Conservation (phyloP, 2,888 invertebrate genomes). For the Aleiodes testaceus region DNA sequence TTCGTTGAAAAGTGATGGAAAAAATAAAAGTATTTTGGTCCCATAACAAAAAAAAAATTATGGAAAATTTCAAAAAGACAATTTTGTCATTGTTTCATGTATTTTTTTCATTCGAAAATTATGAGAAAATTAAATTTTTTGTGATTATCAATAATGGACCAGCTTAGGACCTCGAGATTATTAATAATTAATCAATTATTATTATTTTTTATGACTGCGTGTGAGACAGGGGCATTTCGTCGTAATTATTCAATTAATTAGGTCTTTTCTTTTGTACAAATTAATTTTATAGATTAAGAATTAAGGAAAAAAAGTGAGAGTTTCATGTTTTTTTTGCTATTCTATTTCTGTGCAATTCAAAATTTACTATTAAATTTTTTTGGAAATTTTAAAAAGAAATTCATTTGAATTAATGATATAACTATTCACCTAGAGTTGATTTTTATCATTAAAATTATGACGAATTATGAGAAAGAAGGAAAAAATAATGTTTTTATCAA, state of each 20-base stretch:
- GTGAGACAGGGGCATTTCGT: constrained; percentile 28
- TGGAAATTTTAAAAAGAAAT: too few species aligned
- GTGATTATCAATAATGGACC: constrained; percentile 19
- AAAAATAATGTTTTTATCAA: constrained; percentile 26
- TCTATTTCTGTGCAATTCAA: constrained; percentile 4
- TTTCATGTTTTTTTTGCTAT: constrained; percentile 9
- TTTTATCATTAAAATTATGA: constrained; percentile 17
- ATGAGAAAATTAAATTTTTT: not conserved
- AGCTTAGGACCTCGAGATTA: constrained; percentile 30
- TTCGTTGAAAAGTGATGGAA: constrained; percentile 29
- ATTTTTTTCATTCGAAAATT: not conserved
- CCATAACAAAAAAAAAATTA: not conserved
- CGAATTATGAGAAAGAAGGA: not conserved
- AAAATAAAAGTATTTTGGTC: constrained; percentile 18
- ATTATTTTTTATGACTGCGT: constrained; percentile 10
- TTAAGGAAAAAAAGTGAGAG: not conserved
- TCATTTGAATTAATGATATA: too few species aligned
- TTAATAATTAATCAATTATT: constrained; percentile 12
- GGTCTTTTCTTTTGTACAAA: constrained; percentile 28
- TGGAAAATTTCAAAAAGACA: not conserved
- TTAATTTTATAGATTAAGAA: constrained; percentile 21
- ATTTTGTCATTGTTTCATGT: too few species aligned
- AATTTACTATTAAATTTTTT: not conserved
- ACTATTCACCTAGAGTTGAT: constrained; percentile 10
- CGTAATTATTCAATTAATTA: constrained; percentile 5